phyloP scores from a whole-genome alignment of 2,888 invertebrate species.

The Oligia strigilis region DNA sequence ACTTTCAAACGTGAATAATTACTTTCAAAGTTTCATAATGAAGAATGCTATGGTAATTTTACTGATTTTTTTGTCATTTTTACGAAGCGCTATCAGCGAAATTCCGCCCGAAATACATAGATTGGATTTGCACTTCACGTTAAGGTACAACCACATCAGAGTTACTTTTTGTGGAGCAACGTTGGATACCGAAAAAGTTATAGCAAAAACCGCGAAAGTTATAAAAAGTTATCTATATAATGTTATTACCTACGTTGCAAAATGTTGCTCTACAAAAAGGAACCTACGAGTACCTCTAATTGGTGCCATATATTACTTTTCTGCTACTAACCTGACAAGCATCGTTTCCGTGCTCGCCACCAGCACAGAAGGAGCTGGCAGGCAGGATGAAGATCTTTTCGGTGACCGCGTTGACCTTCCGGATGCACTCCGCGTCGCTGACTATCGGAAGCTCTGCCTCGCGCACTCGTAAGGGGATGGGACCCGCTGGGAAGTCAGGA shows the following conservation, averaged over 20 bases:
- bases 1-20: no score
- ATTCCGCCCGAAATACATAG: not conserved
- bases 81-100: not conserved
- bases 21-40: not conserved
- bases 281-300: not conserved
- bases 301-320: not conserved
- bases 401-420: slow-evolving; percentile 98
- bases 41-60: not conserved
- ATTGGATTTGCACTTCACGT: not conserved
- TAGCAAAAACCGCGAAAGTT: not conserved
- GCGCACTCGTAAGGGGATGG: slow-evolving; percentile 96
- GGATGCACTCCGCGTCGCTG: slow-evolving; percentile 97
- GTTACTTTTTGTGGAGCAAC: no score
- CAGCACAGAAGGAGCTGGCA: slow-evolving; percentile 98
- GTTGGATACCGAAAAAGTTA: not conserved
- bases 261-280: not conserved
- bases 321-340: slow-evolving; percentile 94
- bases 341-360: slow-evolving; percentile 97
- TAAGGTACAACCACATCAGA: not conserved
- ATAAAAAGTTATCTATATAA: not conserved
- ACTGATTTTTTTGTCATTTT: not conserved
- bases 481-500: slow-evolving; percentile 92
- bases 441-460: slow-evolving; percentile 98
- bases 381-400: slow-evolving; percentile 98
- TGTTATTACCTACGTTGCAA: not conserved